These are phyloP conservation scores for Muscicapa comitata DNA, from an alignment of 2,797 vertebrate species.

Conservation along the genomic window DNA sequence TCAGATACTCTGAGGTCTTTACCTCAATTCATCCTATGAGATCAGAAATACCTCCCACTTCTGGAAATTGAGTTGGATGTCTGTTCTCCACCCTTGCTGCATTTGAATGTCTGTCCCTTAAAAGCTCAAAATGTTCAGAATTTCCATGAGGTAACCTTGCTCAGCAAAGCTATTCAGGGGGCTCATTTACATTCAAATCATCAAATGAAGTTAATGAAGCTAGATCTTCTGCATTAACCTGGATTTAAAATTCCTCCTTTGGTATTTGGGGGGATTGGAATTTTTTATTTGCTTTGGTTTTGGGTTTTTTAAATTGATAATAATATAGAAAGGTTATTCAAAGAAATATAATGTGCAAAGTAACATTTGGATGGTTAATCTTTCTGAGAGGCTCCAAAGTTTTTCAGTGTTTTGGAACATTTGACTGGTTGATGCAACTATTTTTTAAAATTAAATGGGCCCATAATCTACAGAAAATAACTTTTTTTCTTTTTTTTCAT, in stretches of 20 bases:
- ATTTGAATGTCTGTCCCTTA: background rate
- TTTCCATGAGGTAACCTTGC: background rate
- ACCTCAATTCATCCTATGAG: background rate
- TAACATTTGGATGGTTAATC: background rate
- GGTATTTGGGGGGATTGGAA: accelerated
- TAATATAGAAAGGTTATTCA: background rate
- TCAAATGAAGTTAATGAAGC: background rate
- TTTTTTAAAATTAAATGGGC: background rate
- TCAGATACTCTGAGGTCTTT: background rate
- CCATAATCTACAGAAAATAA: background rate
- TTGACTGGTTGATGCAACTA: background rate
- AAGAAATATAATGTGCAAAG: background rate
- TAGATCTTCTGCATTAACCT: background rate
- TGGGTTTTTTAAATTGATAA: background rate
- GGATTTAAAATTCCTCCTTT: background rate
- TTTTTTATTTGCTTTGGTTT: accelerated
- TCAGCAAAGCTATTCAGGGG: background rate
- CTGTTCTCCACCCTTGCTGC: background rate
- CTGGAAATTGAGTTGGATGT: background rate
- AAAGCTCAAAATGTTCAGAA: background rate
- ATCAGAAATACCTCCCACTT: background rate
- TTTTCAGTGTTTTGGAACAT: background rate
- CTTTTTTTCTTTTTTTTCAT: too few relatives aligned
- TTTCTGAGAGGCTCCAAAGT: background rate
- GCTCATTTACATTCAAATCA: background rate